Evolutionary conservation across 2,113 vertebrate species (phyloP), one percentile per base, ranked within the genome.

Genomic region (Ceratotherium simum): DNA sequence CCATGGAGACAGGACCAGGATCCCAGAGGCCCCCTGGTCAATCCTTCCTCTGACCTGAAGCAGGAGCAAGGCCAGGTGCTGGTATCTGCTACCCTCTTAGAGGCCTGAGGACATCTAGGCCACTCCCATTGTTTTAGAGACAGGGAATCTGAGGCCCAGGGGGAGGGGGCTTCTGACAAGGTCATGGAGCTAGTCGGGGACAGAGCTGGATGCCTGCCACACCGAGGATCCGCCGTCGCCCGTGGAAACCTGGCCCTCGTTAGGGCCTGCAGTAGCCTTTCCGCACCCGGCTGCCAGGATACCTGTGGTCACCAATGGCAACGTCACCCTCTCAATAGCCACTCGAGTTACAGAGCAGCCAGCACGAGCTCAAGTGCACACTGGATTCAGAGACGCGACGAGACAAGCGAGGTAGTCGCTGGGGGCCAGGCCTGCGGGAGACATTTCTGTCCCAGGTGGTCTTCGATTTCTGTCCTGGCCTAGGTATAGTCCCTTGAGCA

Each of bases 291-390:
- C 78, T 78, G 36, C 88, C 3, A 0, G 80, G 81, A 75, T 56
- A 91, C 70, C 88, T 93, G 92, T 0, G 3, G 70, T 97, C 96
- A 64, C 96, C 95, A 93, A 82, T 10, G 42, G 95, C 96, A 90
- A 91, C 56, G 0, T 93, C 29, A 39, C 27, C 82, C 81, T 86
- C 72, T 29, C 88, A 5, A 2, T 1, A 23, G 46, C 67, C 2
- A 2, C 0, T 13, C 0, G 0, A 25, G 82, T 6, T 2, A 29
- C 79, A 25, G 58, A 42, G 54, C 18, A n/a, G 69, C 7, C 0
- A 10, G 10, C 14, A 3, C 16, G 4, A 73, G 88, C 67, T n/a
- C 36, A 2, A 48, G 46, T 0, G 33, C 1, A 0, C 5, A 0
- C 64, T 3, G 54, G 42, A 10, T 6, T 25, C 11, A 0, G 39